Evolutionary conservation across 2,797 vertebrate genomes (phyloP).

Genomic region (Atherinosoma microstoma): DNA sequence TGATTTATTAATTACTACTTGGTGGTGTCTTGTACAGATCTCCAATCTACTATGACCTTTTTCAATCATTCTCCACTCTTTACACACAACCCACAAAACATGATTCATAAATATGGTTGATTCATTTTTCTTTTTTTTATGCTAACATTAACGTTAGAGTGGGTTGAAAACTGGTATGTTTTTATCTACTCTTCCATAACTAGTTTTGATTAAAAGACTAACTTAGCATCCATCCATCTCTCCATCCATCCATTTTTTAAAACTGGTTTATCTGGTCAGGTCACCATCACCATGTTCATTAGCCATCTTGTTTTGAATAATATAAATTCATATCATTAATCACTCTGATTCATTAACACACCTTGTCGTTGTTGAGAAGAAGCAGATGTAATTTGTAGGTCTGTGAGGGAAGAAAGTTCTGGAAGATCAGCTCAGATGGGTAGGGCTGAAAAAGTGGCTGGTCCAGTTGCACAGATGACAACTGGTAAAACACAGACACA

Average conservation of each 20-base stretch:
- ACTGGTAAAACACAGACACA: conserved; percentile 65
- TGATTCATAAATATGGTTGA: background rate
- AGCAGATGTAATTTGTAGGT: conserved; percentile 84
- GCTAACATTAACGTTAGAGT: background rate
- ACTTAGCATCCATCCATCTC: background rate
- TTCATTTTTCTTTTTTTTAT: background rate
- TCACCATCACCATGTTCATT: background rate
- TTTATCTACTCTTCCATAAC: background rate
- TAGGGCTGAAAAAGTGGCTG: conserved; percentile 88
- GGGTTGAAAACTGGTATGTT: background rate
- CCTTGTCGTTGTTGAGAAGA: conserved; percentile 88
- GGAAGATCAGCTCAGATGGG: conserved; percentile 90
- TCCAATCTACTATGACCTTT: conserved; percentile 29
- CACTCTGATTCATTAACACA: conserved; percentile 51
- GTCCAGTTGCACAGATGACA: conserved; percentile 79
- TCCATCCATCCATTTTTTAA: background rate
- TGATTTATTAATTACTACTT: conserved; percentile 37
- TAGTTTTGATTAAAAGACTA: background rate
- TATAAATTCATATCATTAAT: background rate
- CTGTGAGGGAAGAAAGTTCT: conserved; percentile 84
- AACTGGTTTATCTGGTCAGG: background rate
- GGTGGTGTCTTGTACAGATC: conserved; percentile 33
- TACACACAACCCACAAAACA: conserved; percentile 1
- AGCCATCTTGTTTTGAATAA: background rate
- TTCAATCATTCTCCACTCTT: conserved; percentile 15